Base-by-base conservation (phyloP, 2,113 vertebrate species). In the Xyliphius kryptos region DNA sequence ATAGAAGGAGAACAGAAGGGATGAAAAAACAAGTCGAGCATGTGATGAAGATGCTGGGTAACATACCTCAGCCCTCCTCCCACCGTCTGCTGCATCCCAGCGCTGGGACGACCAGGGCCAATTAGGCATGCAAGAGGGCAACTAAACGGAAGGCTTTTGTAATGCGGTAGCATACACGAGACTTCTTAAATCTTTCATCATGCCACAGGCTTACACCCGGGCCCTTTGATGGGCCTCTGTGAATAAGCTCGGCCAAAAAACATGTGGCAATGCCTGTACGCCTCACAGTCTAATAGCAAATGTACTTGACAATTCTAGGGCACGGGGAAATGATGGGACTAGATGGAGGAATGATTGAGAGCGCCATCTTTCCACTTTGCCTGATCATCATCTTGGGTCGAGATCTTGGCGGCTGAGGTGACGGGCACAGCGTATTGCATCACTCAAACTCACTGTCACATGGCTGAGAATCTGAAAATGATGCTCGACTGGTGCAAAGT, bases 111-210 rank as follows among this genome's bases (percentile, higher is more conserved):
- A 60, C 19, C 17, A 21, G n/a, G 57, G 22, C 40, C 66, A 68
- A 61, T 61, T 68, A 61, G 36, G 57, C 77, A 82, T 83, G 78
- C 76, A 83, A 65, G 53, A 32, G 77, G 81, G 81, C 74, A 78
- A 73, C 75, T 78, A 83, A 84, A 84, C 74, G 79, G 73, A 78
- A 68, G 78, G 74, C 79, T 80, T 85, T 83, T 79, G 75, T 82
- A 77, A 79, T 75, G 70, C 60, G 66, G 61, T 73, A 78, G 79
- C 78, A 83, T 76, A 77, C 75, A 70, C 70, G 75, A 66, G 71
- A 74, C 69, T 61, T 76, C 61, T 46, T 85, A 54, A 79, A 84
- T 81, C 63, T 82, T 85, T 85, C 71, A 85, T 85, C 55, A 62
- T n/a, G 44, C 19, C 16, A 9, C 56, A 37, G 32, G 26, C 51